Evolutionary conservation across 2,888 invertebrate genomes (phyloP), one percentile per base, ranked within the genome.

Genomic region (Boloria euphrosyne): DNA sequence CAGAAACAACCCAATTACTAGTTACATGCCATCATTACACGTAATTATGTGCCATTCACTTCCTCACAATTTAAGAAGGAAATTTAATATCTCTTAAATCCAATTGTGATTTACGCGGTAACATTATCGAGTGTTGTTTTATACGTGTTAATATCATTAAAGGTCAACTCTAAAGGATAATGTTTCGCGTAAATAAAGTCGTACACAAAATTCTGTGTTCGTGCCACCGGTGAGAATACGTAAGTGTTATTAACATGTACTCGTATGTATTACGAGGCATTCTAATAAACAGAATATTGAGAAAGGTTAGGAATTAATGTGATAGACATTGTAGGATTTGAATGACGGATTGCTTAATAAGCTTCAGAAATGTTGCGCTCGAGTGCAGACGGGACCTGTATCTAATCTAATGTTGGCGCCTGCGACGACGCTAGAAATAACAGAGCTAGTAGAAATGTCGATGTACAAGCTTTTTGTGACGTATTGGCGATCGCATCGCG

Each of bases 381-480:
- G 86, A 57, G 84, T 86, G 84, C 85, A 87, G 81, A 85, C 85
- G 87, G 87, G 86, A 86, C 81, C 85, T 84, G 84, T 77, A 73
- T 81, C 84, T 77, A 85, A 83, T 88, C 86, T 87, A 86, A 84
- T 86, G 85, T 87, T 86, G 86, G 87, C 87, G 85, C 82, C 83
- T 77, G 79, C 63, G 76, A 76, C 80, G 78, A 70, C 73, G 84
- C 85, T 86, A 86, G 84, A 89, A 91, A 90, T 90, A 90, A 85
- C 85, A 79, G 73, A 81, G 82, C 84, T 79, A 77, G 75, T 80
- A 83, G 76, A 85, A 85, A 86, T 85, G 87, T 87, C 89, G 86
- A 85, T 83, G 82, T 78, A 80, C 82, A 83, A 85, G 81, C 80
- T 78, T 81, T 75, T 74, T 84, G 85, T 83, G 80, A 80, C 77